Evolutionary conservation across 1,140 invertebrate species (phyloP).

Genomic region (Plutomurus gul): DNA sequence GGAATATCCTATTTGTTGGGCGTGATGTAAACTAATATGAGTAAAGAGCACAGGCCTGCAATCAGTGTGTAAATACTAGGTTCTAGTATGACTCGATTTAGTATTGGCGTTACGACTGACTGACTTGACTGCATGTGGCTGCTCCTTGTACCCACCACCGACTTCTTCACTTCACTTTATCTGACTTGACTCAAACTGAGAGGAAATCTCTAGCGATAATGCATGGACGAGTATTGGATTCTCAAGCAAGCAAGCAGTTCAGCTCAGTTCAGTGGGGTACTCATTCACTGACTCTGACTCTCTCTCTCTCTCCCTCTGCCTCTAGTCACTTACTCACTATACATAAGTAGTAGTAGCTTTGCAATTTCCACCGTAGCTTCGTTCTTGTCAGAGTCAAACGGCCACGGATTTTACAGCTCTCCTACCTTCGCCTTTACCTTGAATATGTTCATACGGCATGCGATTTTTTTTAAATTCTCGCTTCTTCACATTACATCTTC

Average conservation of each 20-base stretch:
- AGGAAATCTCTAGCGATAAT: background rate
- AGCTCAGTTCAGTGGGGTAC: too few relatives aligned
- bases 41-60: background rate
- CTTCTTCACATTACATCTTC: background rate
- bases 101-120: background rate
- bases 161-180: conserved; percentile 6
- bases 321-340: background rate
- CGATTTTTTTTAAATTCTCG: background rate
- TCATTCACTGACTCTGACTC: too few relatives aligned
- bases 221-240: background rate
- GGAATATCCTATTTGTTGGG: background rate
- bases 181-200: background rate
- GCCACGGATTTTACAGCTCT: background rate
- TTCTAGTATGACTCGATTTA: background rate
- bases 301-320: background rate
- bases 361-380: background rate
- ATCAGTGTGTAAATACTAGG: too few relatives aligned
- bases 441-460: conserved; percentile 2
- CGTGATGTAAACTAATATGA: conserved; percentile 6
- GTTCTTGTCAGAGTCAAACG: background rate
- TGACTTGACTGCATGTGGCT: conserved; percentile 2
- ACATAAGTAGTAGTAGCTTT: background rate
- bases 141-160: background rate
- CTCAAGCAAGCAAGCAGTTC: too few relatives aligned
- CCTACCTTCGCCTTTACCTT: conserved; percentile 10